Conservation (phyloP, 1,140 invertebrate species). For the Drosophila malerkotliana region DNA sequence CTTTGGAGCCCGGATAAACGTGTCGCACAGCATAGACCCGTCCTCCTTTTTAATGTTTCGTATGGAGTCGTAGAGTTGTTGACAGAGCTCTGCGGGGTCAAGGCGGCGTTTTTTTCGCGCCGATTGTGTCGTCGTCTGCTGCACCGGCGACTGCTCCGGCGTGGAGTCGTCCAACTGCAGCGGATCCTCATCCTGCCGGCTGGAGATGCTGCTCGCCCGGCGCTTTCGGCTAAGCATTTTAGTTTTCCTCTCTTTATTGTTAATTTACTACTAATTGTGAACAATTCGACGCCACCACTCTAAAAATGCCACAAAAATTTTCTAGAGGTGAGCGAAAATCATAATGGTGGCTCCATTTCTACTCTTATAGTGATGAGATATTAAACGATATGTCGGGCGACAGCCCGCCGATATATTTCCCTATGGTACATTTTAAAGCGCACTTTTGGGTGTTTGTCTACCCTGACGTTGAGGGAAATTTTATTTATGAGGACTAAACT, state of each 20-base stretch:
- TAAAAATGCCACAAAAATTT: conserved; percentile 23
- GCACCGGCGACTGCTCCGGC: conserved; percentile 86
- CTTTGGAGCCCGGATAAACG: conserved; percentile 97
- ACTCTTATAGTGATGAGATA: too few species aligned
- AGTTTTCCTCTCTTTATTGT: not conserved
- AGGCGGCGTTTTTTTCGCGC: conserved; percentile 74
- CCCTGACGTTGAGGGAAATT: too few species aligned
- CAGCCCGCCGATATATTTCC: too few species aligned
- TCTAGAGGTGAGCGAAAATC: conserved; percentile 23
- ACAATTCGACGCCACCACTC: conserved; percentile 59
- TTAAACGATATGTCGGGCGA: not conserved
- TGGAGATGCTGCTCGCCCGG: conserved; percentile 80
- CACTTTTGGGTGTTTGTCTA: too few species aligned
- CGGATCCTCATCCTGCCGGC: conserved; percentile 79
- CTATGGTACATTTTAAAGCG: too few species aligned
- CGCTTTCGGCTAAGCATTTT: conserved; percentile 79
- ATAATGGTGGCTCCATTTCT: not conserved
- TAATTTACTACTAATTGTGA: conserved; percentile 5
- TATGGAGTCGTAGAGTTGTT: conserved; percentile 96
- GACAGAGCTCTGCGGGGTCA: conserved; percentile 91
- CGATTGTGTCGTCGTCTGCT: conserved; percentile 65
- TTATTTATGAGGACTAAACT: too few species aligned
- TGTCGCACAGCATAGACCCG: conserved; percentile 94
- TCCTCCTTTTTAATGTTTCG: conserved; percentile 96
- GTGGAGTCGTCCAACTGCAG: conserved; percentile 78